Percentiles rank a stretch among this genome's conserved stretches.
These are phyloP conservation scores for Geotrypetes seraphini DNA, from an alignment of 2,797 vertebrate species.

Conservation along the genomic window DNA sequence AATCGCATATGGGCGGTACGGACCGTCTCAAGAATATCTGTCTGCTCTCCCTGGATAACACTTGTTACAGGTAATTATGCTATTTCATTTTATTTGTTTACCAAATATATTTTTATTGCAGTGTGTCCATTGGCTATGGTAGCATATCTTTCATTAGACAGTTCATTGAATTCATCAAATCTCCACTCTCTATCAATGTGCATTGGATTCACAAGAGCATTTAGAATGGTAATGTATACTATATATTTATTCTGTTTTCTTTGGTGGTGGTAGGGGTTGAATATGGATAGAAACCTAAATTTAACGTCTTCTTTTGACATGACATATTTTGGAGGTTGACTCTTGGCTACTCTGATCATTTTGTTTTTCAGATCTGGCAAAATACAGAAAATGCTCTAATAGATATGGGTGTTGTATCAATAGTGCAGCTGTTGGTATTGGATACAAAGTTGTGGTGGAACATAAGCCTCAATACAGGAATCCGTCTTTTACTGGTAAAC, in stretches of 20 bases:
- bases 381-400: slow-evolving; percentile 81
- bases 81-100: too few species aligned
- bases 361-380: slow-evolving; percentile 78
- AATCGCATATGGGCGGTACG: too few species aligned
- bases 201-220: slow-evolving; percentile 88
- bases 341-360: not conserved
- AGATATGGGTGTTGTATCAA: slow-evolving; percentile 72
- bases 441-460: slow-evolving; percentile 61
- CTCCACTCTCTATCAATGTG: slow-evolving; percentile 72
- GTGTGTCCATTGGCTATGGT: slow-evolving; percentile 91
- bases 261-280: too few species aligned
- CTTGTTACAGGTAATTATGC: too few species aligned
- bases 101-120: slow-evolving; percentile 48
- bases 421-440: slow-evolving; percentile 56
- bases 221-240: slow-evolving; percentile 73
- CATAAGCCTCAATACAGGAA: slow-evolving; percentile 72
- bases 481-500: slow-evolving; percentile 89
- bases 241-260: slow-evolving; percentile 8
- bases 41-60: too few species aligned
- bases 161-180: slow-evolving; percentile 65
- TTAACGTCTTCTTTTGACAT: not conserved
- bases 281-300: too few species aligned
- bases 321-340: not conserved
- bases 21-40: too few species aligned
- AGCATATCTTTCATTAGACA: slow-evolving; percentile 84